Conservation (phyloP, 2,113 vertebrate genomes). For the Laticauda laticaudata region DNA sequence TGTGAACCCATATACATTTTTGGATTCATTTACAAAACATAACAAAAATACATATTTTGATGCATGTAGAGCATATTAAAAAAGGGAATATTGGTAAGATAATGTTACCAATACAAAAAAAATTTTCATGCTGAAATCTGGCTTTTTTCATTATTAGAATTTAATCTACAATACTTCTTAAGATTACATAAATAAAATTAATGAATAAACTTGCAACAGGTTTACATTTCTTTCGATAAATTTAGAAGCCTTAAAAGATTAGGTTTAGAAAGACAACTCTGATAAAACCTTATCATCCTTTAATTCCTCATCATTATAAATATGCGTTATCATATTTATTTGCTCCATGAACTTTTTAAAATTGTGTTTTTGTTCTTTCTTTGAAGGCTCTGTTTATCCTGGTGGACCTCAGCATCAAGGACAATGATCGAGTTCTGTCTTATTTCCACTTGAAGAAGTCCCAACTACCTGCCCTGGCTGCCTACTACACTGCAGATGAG, state of each 20-base stretch:
- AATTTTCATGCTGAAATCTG: not conserved
- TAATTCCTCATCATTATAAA: not conserved
- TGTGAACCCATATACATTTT: not conserved
- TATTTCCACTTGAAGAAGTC: slow-evolving; percentile 82
- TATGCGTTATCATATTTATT: not conserved
- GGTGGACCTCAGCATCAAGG: slow-evolving; percentile 75
- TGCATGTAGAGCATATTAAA: not conserved
- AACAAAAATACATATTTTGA: not conserved
- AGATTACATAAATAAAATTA: not conserved
- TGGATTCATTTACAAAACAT: not conserved
- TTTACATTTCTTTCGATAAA: not conserved
- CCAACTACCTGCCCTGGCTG: slow-evolving; percentile 84
- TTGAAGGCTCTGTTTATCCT: slow-evolving; percentile 88
- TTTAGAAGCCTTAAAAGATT: not conserved
- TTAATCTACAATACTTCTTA: not conserved
- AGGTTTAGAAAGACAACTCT: too few relatives aligned
- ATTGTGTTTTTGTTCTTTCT: slow-evolving; percentile 28
- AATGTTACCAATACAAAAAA: not conserved
- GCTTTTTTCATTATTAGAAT: not conserved
- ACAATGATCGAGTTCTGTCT: slow-evolving; percentile 72
- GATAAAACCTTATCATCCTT: not conserved
- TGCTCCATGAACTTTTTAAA: not conserved
- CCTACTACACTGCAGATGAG: slow-evolving; percentile 78
- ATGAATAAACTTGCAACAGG: not conserved
- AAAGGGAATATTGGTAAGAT: not conserved